Percentiles rank a stretch among this genome's conserved stretches.
phyloP scores from a whole-genome alignment of 2,888 invertebrate species.

The Emmelina monodactyla region DNA sequence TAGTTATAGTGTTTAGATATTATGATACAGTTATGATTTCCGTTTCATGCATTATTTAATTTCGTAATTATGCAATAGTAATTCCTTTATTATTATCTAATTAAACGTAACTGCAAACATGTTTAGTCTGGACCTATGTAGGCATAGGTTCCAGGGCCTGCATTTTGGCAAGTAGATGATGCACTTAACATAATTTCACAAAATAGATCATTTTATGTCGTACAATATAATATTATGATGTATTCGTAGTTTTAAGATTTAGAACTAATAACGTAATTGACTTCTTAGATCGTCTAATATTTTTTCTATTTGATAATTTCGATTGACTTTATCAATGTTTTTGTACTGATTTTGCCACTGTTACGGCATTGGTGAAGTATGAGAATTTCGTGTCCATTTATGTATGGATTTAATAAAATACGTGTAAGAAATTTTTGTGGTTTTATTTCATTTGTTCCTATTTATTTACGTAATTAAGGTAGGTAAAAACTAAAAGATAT shows the following conservation, averaged over 20 bases:
- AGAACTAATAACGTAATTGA: conserved; percentile 40
- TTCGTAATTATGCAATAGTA: too few relatives aligned
- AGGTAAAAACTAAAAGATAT: too few relatives aligned
- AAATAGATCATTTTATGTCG: neutral
- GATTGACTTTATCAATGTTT: conserved; percentile 47
- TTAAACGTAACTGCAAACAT: too few relatives aligned
- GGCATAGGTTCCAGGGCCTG: too few relatives aligned
- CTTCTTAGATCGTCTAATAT: conserved; percentile 42
- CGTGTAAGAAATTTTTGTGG: conserved; percentile 30
- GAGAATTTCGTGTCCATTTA: conserved; percentile 51
- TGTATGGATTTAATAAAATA: conserved; percentile 51
- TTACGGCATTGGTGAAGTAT: conserved; percentile 48
- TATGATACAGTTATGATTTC: too few relatives aligned
- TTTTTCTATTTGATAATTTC: conserved; percentile 51
- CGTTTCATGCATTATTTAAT: too few relatives aligned
- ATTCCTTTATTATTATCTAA: too few relatives aligned
- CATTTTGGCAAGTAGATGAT: too few relatives aligned
- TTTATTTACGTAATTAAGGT: neutral
- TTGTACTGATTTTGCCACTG: conserved; percentile 31
- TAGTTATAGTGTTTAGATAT: too few relatives aligned
- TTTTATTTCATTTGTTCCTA: conserved; percentile 18
- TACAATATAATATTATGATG: conserved; percentile 43
- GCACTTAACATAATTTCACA: conserved; percentile 20
- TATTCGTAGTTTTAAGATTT: conserved; percentile 39
- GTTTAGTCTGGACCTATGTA: too few relatives aligned